A percentile compares a stretch with the other conserved stretches of the same genome.
Evolutionary conservation across 2,113 vertebrate genomes (phyloP).

Genomic region (Apteryx owenii): DNA sequence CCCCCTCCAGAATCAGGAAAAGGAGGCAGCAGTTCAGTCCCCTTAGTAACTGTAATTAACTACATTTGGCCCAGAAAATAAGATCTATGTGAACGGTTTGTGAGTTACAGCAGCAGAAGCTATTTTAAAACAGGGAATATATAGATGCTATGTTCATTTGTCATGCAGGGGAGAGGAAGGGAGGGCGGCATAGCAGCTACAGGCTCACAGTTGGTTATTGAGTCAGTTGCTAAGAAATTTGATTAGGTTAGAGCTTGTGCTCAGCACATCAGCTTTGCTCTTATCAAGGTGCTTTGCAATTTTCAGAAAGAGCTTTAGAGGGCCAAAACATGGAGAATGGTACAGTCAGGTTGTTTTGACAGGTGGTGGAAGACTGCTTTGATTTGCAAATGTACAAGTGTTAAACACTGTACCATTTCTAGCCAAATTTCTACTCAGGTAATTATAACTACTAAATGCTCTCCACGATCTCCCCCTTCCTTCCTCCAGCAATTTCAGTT

Average conservation of each 20-base stretch:
- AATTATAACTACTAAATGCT: conserved; percentile 6
- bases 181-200: background rate
- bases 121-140: conserved; percentile 52
- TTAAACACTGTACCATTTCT: background rate
- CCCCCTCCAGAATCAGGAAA: background rate
- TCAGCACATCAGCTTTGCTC: background rate
- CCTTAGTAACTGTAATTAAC: conserved; percentile 23
- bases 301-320: background rate
- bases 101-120: background rate
- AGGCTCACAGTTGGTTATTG: conserved; percentile 3
- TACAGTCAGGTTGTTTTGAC: background rate
- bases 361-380: background rate
- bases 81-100: background rate
- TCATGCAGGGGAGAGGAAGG: conserved; percentile 19
- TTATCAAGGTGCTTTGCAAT: background rate
- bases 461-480: background rate
- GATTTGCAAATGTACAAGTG: background rate
- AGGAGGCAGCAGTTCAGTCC: background rate
- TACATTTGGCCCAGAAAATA: conserved; percentile 27
- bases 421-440: conserved; percentile 1
- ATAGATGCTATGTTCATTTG: conserved; percentile 26
- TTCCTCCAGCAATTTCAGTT: background rate
- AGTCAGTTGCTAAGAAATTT: conserved; percentile 57
- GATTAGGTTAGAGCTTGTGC: conserved; percentile 11
- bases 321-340: background rate